phyloP scores from a whole-genome alignment of 2,113 vertebrate species.

The Ovis canadensis region DNA sequence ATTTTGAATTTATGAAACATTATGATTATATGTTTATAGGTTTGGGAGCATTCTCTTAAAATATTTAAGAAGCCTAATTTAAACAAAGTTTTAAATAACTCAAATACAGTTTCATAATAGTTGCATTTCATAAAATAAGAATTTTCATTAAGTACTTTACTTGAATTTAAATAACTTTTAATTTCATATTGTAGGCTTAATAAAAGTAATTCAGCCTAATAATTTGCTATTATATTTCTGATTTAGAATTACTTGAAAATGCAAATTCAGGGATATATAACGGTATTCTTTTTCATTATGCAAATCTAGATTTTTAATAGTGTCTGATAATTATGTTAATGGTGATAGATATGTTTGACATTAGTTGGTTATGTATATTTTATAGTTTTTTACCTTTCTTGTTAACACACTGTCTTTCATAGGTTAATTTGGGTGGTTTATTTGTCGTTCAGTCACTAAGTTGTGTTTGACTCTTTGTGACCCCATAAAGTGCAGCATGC shows the following conservation, averaged over 20 bases:
- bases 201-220: not conserved
- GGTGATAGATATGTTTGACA: not conserved
- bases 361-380: not conserved
- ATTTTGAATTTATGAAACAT: not conserved
- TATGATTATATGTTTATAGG: constrained; percentile 18
- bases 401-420: not conserved
- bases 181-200: not conserved
- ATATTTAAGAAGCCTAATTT: constrained; percentile 26
- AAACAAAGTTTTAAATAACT: constrained; percentile 21
- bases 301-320: not conserved
- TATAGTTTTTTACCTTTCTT: not conserved
- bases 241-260: constrained; percentile 13
- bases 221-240: not conserved
- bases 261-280: not conserved
- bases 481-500: not conserved
- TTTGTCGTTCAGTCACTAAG: not conserved
- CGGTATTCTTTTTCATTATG: not conserved
- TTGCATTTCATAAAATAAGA: not conserved
- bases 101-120: constrained; percentile 5
- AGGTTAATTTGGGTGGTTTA: not conserved
- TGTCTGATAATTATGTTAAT: not conserved
- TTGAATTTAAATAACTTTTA: not conserved
- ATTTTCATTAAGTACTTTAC: constrained; percentile 37
- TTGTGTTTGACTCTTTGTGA: not conserved
- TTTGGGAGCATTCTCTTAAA: constrained; percentile 33